A percentile compares a stretch with the other conserved stretches of the same genome.
Conservation (phyloP, 2,113 vertebrate species). For the Limnothrissa miodon region DNA sequence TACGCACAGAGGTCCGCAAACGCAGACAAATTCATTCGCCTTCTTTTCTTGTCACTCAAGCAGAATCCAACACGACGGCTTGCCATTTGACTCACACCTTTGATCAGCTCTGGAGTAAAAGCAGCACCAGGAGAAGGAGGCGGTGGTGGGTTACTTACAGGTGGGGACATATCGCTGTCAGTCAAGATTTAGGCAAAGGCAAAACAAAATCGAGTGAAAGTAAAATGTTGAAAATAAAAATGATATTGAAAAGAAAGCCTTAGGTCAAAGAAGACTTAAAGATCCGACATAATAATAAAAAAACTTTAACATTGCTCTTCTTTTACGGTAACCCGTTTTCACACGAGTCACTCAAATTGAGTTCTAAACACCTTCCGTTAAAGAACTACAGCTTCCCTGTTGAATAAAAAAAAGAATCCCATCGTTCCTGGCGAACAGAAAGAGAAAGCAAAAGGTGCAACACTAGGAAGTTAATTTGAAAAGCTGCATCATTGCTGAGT, state of each 20-base stretch:
- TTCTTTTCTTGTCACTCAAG: constrained; percentile 70
- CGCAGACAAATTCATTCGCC: constrained; percentile 65
- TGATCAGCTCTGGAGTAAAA: background rate
- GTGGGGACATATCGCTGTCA: background rate
- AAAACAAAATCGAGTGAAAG: background rate
- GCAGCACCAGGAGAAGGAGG: background rate
- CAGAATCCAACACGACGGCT: constrained; percentile 68
- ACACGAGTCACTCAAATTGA: background rate
- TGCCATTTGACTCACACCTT: constrained; percentile 52
- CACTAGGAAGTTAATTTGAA: constrained; percentile 27
- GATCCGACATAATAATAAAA: background rate
- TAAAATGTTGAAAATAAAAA: background rate
- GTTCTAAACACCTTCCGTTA: background rate
- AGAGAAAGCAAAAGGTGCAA: constrained; percentile 65
- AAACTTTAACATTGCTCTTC: too few species aligned
- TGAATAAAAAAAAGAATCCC: background rate
- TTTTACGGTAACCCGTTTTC: background rate
- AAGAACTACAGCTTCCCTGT: constrained; percentile 12
- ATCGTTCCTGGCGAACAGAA: constrained; percentile 53
- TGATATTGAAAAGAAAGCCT: too few species aligned
- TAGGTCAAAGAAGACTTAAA: background rate
- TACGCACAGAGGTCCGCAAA: constrained; percentile 71
- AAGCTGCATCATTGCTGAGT: background rate
- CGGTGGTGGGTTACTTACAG: background rate
- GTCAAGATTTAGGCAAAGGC: background rate